A percentile compares a stretch with the other conserved stretches of the same genome.
Conservation (phyloP, 2,888 invertebrate species). For the Corbicula japonica region DNA sequence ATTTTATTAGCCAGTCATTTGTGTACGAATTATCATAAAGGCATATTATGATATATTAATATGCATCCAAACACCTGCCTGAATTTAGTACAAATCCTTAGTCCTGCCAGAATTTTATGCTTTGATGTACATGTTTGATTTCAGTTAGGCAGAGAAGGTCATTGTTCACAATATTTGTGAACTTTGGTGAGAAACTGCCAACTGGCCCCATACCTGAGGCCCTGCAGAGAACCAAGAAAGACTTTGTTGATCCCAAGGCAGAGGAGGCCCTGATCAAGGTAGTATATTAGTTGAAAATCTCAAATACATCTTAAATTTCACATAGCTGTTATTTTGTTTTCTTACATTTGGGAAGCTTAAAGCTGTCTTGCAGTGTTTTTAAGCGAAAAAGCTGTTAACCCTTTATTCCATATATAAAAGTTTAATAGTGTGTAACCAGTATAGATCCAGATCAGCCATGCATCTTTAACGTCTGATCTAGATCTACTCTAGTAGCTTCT, state of each 20-base stretch:
- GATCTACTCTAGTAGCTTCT: too few relatives aligned
- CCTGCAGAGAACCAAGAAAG: conserved; percentile 68
- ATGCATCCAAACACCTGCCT: too few relatives aligned
- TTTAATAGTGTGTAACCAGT: too few relatives aligned
- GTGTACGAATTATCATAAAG: too few relatives aligned
- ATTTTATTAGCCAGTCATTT: too few relatives aligned
- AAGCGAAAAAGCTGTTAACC: background rate
- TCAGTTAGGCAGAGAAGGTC: conserved; percentile 88
- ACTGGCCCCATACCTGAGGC: conserved; percentile 89
- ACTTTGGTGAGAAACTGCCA: conserved; percentile 90
- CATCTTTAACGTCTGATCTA: background rate
- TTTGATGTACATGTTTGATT: conserved; percentile 12
- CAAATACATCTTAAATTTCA: too few relatives aligned
- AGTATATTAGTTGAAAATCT: conserved; percentile 10
- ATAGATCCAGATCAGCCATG: too few relatives aligned
- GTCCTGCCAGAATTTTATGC: too few relatives aligned
- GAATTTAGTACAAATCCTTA: too few relatives aligned
- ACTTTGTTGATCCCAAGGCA: conserved; percentile 65
- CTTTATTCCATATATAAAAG: background rate
- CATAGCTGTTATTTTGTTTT: too few relatives aligned
- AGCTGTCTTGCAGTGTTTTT: background rate
- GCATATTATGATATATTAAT: too few relatives aligned
- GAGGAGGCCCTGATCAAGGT: conserved; percentile 70
- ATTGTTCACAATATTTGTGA: conserved; percentile 89
- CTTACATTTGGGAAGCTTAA: too few relatives aligned